Conservation (phyloP, 2,797 vertebrate species). For the Delichon dasypus region DNA sequence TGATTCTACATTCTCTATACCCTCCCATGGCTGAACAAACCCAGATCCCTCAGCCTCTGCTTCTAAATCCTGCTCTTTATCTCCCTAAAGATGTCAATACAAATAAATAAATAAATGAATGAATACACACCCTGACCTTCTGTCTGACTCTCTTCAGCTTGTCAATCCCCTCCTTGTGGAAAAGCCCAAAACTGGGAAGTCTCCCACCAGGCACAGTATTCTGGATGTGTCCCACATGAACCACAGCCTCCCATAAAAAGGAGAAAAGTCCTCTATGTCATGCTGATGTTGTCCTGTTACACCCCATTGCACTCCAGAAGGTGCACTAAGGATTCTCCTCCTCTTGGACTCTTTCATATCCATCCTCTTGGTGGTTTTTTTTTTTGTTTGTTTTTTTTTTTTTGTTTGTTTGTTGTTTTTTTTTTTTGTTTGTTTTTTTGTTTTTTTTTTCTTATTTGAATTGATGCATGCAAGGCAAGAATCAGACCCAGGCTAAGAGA, state of each 20-base stretch:
- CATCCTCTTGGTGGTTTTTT: not conserved
- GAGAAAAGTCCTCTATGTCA: not conserved
- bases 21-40: not conserved
- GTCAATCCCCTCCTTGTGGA: not conserved
- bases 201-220: not conserved
- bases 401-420: too few species aligned
- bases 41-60: not conserved
- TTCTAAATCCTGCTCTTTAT: not conserved
- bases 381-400: too few species aligned
- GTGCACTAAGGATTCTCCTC: not conserved
- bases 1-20: not conserved
- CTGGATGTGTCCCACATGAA: not conserved
- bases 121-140: not conserved
- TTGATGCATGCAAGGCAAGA: not conserved
- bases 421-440: too few species aligned
- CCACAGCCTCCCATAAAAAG: not conserved
- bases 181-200: not conserved
- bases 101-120: too few species aligned
- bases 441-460: not conserved
- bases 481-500: not conserved
- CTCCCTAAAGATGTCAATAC: not conserved
- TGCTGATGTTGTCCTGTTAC: not conserved
- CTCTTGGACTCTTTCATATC: not conserved
- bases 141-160: not conserved
- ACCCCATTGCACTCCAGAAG: not conserved